Percentiles rank a stretch among this genome's conserved stretches.
Evolutionary conservation across 2,113 vertebrate species (phyloP).

Genomic region (Lepisosteus oculatus): DNA sequence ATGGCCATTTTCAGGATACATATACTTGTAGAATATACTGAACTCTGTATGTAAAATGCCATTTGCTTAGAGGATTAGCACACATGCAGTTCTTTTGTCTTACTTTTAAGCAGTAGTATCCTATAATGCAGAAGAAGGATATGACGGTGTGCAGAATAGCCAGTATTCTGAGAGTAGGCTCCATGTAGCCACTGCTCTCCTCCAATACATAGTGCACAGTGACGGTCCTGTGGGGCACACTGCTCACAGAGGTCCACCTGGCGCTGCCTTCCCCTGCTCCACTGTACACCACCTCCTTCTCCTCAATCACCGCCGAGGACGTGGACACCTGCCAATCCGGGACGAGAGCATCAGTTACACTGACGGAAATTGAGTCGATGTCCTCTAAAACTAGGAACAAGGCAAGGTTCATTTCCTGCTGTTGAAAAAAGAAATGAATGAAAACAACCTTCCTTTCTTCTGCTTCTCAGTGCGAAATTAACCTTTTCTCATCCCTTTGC

Average conservation of each 20-base stretch:
- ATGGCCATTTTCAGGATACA: no score
- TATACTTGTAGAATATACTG: no score
- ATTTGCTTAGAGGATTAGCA: no score
- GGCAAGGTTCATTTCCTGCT: no score
- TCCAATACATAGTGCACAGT: slow-evolving; percentile 88
- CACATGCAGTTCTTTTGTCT: slow-evolving; percentile 5
- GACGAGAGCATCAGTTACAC: not conserved
- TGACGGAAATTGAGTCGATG: not conserved
- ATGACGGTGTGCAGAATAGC: slow-evolving; percentile 91
- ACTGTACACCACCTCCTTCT: slow-evolving; percentile 64
- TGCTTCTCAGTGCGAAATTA: no score
- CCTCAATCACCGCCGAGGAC: slow-evolving; percentile 79
- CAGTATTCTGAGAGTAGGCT: slow-evolving; percentile 85
- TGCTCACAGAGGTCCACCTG: slow-evolving; percentile 46
- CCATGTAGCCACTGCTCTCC: slow-evolving; percentile 97
- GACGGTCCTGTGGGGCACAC: slow-evolving; percentile 42
- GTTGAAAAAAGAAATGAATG: no score
- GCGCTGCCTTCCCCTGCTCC: slow-evolving; percentile 41
- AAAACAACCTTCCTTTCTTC: no score
- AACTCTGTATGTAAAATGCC: no score
- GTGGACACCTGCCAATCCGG: slow-evolving; percentile 77
- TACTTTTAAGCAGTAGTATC: slow-evolving; percentile 95
- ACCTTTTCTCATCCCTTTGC: no score
- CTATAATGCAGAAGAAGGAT: slow-evolving; percentile 97
- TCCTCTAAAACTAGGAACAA: no score